Percentiles rank a stretch among this genome's conserved stretches.
These are phyloP conservation scores for Phortica variegata DNA, from an alignment of 1,140 invertebrate species.

Conservation along the genomic window DNA sequence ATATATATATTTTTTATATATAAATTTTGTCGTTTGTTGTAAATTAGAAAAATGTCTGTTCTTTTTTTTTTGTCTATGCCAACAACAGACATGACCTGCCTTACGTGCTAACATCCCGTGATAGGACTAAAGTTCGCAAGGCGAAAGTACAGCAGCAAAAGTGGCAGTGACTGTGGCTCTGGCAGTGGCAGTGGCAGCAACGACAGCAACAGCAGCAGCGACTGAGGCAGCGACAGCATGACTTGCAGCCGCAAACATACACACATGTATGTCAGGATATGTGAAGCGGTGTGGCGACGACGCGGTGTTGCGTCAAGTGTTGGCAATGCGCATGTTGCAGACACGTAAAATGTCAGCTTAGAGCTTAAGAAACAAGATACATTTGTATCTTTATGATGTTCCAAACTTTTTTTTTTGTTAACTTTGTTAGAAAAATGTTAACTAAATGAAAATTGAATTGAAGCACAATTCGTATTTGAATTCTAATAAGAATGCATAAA, in stretches of 20 bases:
- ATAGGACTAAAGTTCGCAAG: slow-evolving; percentile 52
- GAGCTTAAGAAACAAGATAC: no score
- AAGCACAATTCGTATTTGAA: no score
- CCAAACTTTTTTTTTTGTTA: no score
- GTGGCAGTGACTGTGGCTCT: slow-evolving; percentile 13
- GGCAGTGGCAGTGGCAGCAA: slow-evolving; percentile 6
- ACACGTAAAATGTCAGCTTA: no score
- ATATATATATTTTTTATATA: slow-evolving; percentile 17
- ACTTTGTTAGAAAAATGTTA: no score
- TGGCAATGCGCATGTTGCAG: no score
- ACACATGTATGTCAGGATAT: slow-evolving; percentile 10
- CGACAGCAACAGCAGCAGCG: background rate
- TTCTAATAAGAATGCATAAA: no score
- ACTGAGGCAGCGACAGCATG: slow-evolving; percentile 8
- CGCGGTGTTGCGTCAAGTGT: background rate
- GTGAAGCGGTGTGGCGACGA: background rate
- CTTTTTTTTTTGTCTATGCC: slow-evolving; percentile 36
- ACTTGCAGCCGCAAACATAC: slow-evolving; percentile 51
- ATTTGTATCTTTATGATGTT: no score
- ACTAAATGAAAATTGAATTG: no score
- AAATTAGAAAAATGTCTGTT: slow-evolving; percentile 8
- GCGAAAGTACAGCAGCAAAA: slow-evolving; percentile 22
- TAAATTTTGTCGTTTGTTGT: slow-evolving; percentile 8
- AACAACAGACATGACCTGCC: slow-evolving; percentile 56
- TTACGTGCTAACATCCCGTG: slow-evolving; percentile 57